These are phyloP conservation scores for Metopolophium dirhodum DNA, from an alignment of 1,140 invertebrate species.

Conservation along the genomic window DNA sequence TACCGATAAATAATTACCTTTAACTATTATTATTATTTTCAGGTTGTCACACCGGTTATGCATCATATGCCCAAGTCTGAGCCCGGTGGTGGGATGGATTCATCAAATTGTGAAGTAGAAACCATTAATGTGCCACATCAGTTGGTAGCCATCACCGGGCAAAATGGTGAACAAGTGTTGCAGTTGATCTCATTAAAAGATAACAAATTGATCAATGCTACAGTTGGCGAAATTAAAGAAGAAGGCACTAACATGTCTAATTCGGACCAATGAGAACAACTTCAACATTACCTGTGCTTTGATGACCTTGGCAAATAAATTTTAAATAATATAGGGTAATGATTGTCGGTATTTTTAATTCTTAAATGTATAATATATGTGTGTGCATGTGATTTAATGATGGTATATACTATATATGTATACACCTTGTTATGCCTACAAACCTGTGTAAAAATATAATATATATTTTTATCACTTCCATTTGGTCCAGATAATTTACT, in stretches of 20 bases:
- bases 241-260: slow-evolving; percentile 22
- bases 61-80: slow-evolving; percentile 82
- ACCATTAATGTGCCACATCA: slow-evolving; percentile 72
- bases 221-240: slow-evolving; percentile 53
- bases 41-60: slow-evolving; percentile 75
- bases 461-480: slow-evolving; percentile 32
- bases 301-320: slow-evolving; percentile 45
- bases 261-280: slow-evolving; percentile 56
- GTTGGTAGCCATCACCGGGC: slow-evolving; percentile 77
- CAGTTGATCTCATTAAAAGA: slow-evolving; percentile 84
- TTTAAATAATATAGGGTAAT: slow-evolving; percentile 11
- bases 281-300: slow-evolving; percentile 55
- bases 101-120: slow-evolving; percentile 67
- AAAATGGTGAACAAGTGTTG: slow-evolving; percentile 72
- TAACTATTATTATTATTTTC: neutral
- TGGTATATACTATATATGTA: neutral
- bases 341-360: slow-evolving; percentile 18
- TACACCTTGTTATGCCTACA: neutral
- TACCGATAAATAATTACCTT: neutral
- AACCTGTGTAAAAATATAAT: slow-evolving; percentile 12
- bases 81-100: slow-evolving; percentile 64
- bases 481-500: neutral
- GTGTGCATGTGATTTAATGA: neutral
- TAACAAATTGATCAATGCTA: slow-evolving; percentile 71
- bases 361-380: neutral